Percentiles rank a stretch among this genome's conserved stretches.
phyloP scores from a whole-genome alignment of 2,797 vertebrate species.

The Manis crassicaudata region DNA sequence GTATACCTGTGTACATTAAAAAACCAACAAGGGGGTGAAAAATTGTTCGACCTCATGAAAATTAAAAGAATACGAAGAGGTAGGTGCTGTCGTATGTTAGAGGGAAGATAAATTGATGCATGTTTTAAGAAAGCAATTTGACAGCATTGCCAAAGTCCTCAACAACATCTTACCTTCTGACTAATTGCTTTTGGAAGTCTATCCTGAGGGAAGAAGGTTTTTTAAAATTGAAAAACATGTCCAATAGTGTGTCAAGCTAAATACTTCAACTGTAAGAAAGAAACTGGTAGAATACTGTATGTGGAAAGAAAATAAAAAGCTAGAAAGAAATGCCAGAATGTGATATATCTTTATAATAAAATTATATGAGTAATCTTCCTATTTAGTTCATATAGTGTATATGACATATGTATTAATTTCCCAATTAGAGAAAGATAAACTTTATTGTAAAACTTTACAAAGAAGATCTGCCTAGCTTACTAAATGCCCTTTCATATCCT shows the following conservation, averaged over 20 bases:
- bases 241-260: background rate
- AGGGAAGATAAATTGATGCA: background rate
- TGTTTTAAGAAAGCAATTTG: background rate
- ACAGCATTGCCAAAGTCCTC: background rate
- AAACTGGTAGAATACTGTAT: background rate
- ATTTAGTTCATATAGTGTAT: background rate
- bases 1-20: background rate
- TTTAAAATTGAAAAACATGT: background rate
- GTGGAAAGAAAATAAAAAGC: rapidly evolving
- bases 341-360: background rate
- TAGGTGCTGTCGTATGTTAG: background rate
- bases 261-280: conserved; percentile 10
- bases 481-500: background rate
- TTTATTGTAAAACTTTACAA: background rate
- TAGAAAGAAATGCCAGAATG: background rate
- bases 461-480: background rate
- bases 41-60: background rate
- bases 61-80: background rate
- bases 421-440: background rate
- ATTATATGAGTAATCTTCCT: background rate
- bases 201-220: background rate
- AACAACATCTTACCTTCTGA: background rate
- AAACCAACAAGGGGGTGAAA: background rate
- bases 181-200: conserved; percentile 24
- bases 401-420: background rate